Conservation (phyloP, 2,888 invertebrate genomes). For the Choristoneura rosaceana region DNA sequence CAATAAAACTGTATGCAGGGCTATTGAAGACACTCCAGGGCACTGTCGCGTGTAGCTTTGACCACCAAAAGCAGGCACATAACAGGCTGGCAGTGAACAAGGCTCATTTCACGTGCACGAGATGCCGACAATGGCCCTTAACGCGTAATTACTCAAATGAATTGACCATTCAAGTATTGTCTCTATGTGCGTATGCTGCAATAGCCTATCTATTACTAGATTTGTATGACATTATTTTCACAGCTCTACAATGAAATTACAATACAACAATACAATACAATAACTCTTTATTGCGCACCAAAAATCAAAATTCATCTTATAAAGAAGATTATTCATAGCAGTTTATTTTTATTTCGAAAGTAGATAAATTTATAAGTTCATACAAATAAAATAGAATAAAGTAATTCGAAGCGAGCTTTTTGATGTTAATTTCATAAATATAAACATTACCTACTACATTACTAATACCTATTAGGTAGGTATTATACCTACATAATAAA, state of each 20-base stretch:
- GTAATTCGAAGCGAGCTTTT: neutral
- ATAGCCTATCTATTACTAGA: conserved; percentile 54
- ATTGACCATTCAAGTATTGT: conserved; percentile 85
- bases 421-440: too few species aligned
- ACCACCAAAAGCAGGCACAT: conserved; percentile 75
- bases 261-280: too few species aligned
- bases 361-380: too few species aligned
- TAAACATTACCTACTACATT: too few species aligned
- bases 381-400: neutral
- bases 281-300: too few species aligned
- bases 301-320: too few species aligned
- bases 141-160: conserved; percentile 85
- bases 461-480: too few species aligned
- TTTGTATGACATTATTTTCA: conserved; percentile 33
- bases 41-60: conserved; percentile 56
- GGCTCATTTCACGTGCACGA: conserved; percentile 81
- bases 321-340: too few species aligned
- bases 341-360: too few species aligned
- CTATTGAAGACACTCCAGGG: conserved; percentile 68
- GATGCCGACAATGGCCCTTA: conserved; percentile 85
- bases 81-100: conserved; percentile 77
- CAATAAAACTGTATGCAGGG: conserved; percentile 66
- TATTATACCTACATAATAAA: neutral
- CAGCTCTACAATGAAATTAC: conserved; percentile 6
- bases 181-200: conserved; percentile 69